phyloP scores from a whole-genome alignment of 2,113 vertebrate species.

The Podarcis cretensis region DNA sequence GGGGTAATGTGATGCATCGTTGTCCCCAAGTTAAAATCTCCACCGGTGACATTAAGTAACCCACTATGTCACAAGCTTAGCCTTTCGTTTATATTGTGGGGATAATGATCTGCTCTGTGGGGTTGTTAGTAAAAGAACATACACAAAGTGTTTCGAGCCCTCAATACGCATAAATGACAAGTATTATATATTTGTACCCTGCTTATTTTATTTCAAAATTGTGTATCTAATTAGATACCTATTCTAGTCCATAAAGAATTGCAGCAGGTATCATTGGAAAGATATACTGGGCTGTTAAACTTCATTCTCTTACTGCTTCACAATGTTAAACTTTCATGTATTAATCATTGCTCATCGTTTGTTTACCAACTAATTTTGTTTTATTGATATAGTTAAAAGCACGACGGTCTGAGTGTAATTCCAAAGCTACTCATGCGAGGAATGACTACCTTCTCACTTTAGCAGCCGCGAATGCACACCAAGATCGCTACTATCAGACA shows the following conservation, averaged over 20 bases:
- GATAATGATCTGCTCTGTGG: not conserved
- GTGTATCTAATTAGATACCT: not conserved
- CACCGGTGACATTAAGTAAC: not conserved
- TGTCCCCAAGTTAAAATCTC: not conserved
- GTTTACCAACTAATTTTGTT: not conserved
- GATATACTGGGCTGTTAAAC: not conserved
- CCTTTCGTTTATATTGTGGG: not conserved
- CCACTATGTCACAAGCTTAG: too few species aligned
- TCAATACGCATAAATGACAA: not conserved
- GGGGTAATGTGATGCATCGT: not conserved
- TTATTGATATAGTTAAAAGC: slow-evolving; percentile 90
- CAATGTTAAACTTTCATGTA: accelerated
- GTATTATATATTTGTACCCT: not conserved
- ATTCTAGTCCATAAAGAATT: not conserved
- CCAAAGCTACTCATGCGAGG: slow-evolving; percentile 94
- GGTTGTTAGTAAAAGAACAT: not conserved
- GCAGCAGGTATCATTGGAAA: not conserved
- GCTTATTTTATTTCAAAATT: not conserved
- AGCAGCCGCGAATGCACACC: slow-evolving; percentile 96
- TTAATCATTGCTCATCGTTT: not conserved
- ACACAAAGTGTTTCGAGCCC: not conserved
- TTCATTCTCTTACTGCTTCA: not conserved
- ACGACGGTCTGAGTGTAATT: slow-evolving; percentile 93
- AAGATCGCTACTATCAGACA: slow-evolving; percentile 96
- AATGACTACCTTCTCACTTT: slow-evolving; percentile 97